These are phyloP conservation scores for Gila robusta DNA, from an alignment of 2,797 vertebrate genomes.

Conservation along the genomic window DNA sequence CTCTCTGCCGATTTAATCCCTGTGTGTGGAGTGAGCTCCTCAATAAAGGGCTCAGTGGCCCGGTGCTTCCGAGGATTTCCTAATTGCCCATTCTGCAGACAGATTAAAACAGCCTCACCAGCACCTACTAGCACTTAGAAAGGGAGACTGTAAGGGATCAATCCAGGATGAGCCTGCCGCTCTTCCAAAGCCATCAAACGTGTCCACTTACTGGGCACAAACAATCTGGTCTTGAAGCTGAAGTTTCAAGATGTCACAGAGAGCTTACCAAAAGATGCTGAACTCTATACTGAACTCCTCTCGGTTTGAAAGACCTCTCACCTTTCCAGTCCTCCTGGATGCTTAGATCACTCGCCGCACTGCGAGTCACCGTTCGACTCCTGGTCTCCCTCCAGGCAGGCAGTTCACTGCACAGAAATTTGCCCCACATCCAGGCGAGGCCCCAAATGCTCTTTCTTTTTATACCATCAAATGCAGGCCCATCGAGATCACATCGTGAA, in stretches of 20 bases:
- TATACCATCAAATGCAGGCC: constrained; percentile 56
- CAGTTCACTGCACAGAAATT: constrained; percentile 32
- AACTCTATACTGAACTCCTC: too few relatives aligned
- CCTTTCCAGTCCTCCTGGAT: constrained; percentile 26
- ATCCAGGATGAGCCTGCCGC: constrained; percentile 3
- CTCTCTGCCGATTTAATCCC: constrained; percentile 62
- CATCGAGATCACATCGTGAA: constrained; percentile 67
- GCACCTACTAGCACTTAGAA: constrained; percentile 40
- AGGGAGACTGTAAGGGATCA: constrained; percentile 34
- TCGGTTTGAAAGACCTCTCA: not conserved
- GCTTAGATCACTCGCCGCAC: constrained; percentile 21
- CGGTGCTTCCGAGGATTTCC: constrained; percentile 66
- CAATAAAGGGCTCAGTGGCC: constrained; percentile 66
- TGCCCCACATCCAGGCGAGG: constrained; percentile 40
- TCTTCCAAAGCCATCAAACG: constrained; percentile 8
- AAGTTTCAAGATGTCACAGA: not conserved
- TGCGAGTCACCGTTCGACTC: constrained; percentile 27
- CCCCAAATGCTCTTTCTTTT: constrained; percentile 50
- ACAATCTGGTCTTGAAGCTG: not conserved
- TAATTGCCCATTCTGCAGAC: constrained; percentile 65
- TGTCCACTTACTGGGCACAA: constrained; percentile 5
- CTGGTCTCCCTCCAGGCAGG: constrained; percentile 35
- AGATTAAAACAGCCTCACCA: constrained; percentile 64
- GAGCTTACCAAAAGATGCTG: constrained; percentile 1
- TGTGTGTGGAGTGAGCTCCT: constrained; percentile 60